Conservation (phyloP, 2,888 invertebrate genomes). For the Drosophila anomelani region DNA sequence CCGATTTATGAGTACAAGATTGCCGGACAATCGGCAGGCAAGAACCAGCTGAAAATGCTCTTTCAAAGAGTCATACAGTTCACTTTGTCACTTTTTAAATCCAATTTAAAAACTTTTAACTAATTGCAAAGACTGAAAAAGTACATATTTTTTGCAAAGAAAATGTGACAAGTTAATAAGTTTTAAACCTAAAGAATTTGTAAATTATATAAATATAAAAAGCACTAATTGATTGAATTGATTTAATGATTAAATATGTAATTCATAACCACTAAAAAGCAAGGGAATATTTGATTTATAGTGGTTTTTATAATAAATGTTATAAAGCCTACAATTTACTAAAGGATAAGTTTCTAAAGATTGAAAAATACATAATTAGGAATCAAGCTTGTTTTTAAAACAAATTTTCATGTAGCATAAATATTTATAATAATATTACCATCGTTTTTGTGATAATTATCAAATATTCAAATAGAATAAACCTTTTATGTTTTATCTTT, state of each 20-base stretch:
- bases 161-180: not conserved
- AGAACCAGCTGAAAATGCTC: slow-evolving; percentile 32
- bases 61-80: slow-evolving; percentile 2
- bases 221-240: not conserved
- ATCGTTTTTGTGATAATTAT: not conserved
- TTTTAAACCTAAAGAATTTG: not conserved
- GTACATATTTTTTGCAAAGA: not conserved
- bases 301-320: too few relatives aligned
- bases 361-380: not conserved
- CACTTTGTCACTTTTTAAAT: too few relatives aligned
- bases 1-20: slow-evolving; percentile 49
- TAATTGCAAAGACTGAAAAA: not conserved
- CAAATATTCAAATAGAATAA: not conserved
- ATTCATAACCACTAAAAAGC: not conserved
- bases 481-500: not conserved
- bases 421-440: not conserved
- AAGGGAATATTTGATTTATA: not conserved
- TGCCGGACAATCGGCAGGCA: not conserved
- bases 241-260: not conserved
- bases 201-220: not conserved
- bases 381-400: not conserved
- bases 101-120: not conserved
- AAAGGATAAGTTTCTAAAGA: not conserved
- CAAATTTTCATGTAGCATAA: not conserved
- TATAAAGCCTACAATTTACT: not conserved